Base-by-base conservation (phyloP, 2,797 vertebrate species). In the Spatula clypeata region DNA sequence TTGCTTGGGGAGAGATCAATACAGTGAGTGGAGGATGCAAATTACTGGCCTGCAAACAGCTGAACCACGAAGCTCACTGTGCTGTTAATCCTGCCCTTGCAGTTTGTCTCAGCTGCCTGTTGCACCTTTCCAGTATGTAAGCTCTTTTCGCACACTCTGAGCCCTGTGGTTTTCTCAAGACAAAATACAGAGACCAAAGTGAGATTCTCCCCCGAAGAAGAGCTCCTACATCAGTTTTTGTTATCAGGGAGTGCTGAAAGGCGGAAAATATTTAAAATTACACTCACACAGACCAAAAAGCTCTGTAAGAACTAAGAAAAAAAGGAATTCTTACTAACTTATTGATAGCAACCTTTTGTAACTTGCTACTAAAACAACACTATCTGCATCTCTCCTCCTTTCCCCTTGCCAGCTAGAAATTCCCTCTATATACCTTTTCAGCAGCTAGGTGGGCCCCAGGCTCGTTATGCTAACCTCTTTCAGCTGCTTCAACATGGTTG, bases 311-410 rank as follows among this genome's bases (percentile, higher is more conserved):
- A 66, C 83, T 73, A 79, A 79, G 29, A 64, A 64, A 75, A 85
- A 87, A 86, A 79, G 75, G 42, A 90, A 79, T 66, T 92, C 51
- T 73, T 79, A 88, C 34, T 47, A 70, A 84, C 11, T 34, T 93
- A 79, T 90, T 95, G 91, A 91, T 86, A 83, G 85, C 62, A 85
- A 69, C 76, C 58, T 95, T 92, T 77, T 85, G 17, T 81, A 95
- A 86, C 17, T 82, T 66, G 36, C 80, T 64, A 57, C 27, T 70
- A 13, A 9, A 76, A 60, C 32, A 94, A 57, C 19, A 79, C 17
- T 44, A 40, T 74, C 34, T 79, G 84, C 47, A 73, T 23, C 47
- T 76, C 42, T 8, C 8, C 34, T 87, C 44, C 21, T 44, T 77
- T 67, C 17, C 67, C 34, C 54, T 89, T 72, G 6, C 44, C 44